Base-by-base conservation (phyloP, 2,888 invertebrate species). In the Cartodere bifasciata region DNA sequence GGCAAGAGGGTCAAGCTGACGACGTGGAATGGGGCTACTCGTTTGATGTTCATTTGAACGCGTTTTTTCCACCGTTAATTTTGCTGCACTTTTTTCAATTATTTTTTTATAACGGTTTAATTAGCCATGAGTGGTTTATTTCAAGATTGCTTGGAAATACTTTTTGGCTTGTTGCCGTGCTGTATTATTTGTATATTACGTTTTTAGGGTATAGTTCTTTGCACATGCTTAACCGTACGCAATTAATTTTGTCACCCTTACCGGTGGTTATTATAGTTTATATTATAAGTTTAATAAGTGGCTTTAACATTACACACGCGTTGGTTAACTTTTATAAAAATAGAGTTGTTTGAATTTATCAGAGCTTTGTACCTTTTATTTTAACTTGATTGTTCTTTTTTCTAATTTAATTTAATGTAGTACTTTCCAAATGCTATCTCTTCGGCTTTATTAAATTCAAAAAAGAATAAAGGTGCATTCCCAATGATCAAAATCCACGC, bases 11-110 rank as follows among this genome's bases (percentile, higher is more conserved):
- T n/a, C 66, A 65, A 56, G 72, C 73, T 22, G 75, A 78, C 49
- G 83, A 83, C 58, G 88, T 95, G 44, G 97, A 98, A 62, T 98
- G 97, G 97, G 97, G 88, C 4, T 98, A 92, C 62, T 83, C 91
- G 11, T 98, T 98, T 62, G 97, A 98, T 60, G 90, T 98, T 4
- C 97, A 98, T 65, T 72, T 98, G 47, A 98, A 98, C 64, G 97
- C 97, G 3, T 91, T 94, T 62, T 95, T 95, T 62, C 97, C 97
- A n/a, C 80, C 94, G 2, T 68, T 97, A 10, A 81, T 92, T 41
- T 72, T 97, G 45, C 68, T 98, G 32, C 95, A 98, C 58, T 83
- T 90, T 47, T 74, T 95, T 47, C 87, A 94, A 56, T 71, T 95
- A 31, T 72, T 92, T 44, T 75, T 95, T 38, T 91, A 84, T 57